These are phyloP conservation scores for Leistus spinibarbis DNA, from an alignment of 2,888 invertebrate genomes.

Conservation along the genomic window DNA sequence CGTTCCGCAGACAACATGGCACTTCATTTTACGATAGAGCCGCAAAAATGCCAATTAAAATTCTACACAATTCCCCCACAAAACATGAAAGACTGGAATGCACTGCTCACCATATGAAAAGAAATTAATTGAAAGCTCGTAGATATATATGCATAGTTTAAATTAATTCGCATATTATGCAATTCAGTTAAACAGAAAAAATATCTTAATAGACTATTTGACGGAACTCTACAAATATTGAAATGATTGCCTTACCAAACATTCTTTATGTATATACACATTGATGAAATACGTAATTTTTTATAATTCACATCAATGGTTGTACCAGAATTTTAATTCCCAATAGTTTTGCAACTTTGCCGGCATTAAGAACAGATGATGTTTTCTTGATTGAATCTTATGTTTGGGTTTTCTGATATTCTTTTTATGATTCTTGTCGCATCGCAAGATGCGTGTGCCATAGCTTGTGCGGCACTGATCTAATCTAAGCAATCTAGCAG, in stretches of 20 bases:
- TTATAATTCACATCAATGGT: too few relatives aligned
- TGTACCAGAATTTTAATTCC: too few relatives aligned
- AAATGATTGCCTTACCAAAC: too few relatives aligned
- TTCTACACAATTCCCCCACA: slow-evolving; percentile 2
- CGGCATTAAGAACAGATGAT: neutral
- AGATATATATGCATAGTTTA: neutral
- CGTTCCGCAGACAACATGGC: neutral
- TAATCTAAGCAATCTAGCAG: slow-evolving; percentile 33
- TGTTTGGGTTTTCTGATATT: neutral
- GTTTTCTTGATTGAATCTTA: neutral
- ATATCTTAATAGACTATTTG: too few relatives aligned
- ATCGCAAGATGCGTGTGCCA: neutral
- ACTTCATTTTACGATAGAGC: slow-evolving; percentile 34
- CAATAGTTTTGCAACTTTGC: too few relatives aligned
- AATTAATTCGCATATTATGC: neutral
- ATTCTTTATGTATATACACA: too few relatives aligned
- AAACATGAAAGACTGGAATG: neutral
- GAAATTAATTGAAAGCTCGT: slow-evolving; percentile 13
- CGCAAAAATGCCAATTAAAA: slow-evolving; percentile 38
- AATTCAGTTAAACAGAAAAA: too few relatives aligned
- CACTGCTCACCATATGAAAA: neutral
- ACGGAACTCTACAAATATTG: too few relatives aligned
- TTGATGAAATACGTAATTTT: too few relatives aligned
- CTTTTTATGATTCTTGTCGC: neutral
- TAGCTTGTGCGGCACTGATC: slow-evolving; percentile 8